phyloP scores from a whole-genome alignment of 1,140 invertebrate genomes.

The Ostrea denselamellosa region DNA sequence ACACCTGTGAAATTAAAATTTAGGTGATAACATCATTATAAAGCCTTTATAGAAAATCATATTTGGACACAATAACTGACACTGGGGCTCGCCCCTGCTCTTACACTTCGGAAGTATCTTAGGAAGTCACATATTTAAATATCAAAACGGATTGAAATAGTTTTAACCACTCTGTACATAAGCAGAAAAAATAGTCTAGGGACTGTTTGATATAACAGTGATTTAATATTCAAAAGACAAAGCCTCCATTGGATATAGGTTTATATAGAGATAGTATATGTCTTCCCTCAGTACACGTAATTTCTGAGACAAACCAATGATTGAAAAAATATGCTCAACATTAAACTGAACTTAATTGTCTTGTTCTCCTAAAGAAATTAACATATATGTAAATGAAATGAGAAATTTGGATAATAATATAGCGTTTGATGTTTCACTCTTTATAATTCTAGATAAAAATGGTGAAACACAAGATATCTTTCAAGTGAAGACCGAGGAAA shows the following conservation, averaged over 20 bases:
- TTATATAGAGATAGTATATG: background rate
- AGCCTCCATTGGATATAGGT: background rate
- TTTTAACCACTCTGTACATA: background rate
- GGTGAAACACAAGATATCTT: too few species aligned
- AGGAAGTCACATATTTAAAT: background rate
- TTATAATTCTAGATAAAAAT: too few species aligned
- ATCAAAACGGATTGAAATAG: background rate
- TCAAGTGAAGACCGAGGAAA: too few species aligned
- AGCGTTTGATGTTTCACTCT: too few species aligned
- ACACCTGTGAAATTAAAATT: slow-evolving; percentile 40
- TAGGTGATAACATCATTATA: slow-evolving; percentile 32
- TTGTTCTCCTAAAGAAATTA: background rate
- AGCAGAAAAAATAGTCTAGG: background rate
- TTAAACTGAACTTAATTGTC: background rate
- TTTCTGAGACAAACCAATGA: background rate
- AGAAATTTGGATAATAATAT: too few species aligned
- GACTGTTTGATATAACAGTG: background rate
- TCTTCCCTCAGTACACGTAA: background rate
- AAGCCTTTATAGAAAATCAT: background rate
- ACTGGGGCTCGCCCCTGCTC: background rate
- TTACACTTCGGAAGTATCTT: background rate
- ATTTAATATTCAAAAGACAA: background rate
- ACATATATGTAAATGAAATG: background rate
- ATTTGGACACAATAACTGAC: background rate
- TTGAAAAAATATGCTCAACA: background rate